Base-by-base conservation (phyloP, 2,888 invertebrate genomes). In the Brachypterus glaber region DNA sequence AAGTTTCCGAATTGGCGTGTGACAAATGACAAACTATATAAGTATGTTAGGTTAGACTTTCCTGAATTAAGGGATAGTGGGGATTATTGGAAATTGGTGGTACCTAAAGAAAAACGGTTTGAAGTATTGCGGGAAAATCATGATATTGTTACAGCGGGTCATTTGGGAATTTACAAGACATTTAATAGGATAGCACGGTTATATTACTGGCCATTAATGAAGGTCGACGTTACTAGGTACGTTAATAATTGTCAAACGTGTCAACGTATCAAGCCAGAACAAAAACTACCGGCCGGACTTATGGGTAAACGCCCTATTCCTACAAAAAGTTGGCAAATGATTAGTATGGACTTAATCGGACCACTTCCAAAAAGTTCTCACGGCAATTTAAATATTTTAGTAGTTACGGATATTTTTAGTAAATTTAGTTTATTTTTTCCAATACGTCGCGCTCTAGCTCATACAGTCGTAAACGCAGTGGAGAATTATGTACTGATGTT, bases 121-220 rank as follows among this genome's bases (percentile, higher is more conserved):
- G 18, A 38, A 12, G 5, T 45, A 9, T 35, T 42, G 4, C 11
- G 17, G 11, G n/a, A 16, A 35, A 13, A 27, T 13, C 51, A 52
- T 37, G 48, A 49, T 14, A 21, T 17, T 12, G 39, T 46, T 4
- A 36, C 39, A 5, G 27, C 46, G 7, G 50, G 49, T 14, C 54
- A 52, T 37, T 30, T 46, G 5, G 48, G 50, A 5, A 39, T 49
- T 3, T 39, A 29, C 12, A 52, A 52, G 38, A 53, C 51, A 4
- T 35, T 39, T 11, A 17, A 25, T 15, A 14, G 42, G 15, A 17
- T 49, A 17, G 26, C 33, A n/a, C 3, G 11, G 9, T 16, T 8
- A 4, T 50, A 45, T 38, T 52, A 45, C 25, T 54, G 52, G 53
- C 52, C 53, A 2, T 45, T 40, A 16, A 43, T 51, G 38, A 17